phyloP scores from a whole-genome alignment of 2,888 invertebrate genomes.

The Bimastos eiseni region DNA sequence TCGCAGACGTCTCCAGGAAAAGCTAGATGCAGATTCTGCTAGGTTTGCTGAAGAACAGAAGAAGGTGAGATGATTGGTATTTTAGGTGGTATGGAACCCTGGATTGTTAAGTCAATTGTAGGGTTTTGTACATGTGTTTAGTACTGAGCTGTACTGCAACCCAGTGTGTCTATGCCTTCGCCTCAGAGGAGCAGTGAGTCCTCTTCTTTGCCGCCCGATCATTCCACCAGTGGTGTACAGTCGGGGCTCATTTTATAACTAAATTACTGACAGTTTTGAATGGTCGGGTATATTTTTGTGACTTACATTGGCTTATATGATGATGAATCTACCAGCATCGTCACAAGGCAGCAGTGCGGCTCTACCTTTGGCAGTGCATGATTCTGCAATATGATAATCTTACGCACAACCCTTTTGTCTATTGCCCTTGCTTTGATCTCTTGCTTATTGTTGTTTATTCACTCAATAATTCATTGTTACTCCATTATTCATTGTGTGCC shows the following conservation, averaged over 20 bases:
- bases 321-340: not conserved
- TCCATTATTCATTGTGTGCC: not conserved
- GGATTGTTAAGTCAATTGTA: not conserved
- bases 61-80: constrained; percentile 26
- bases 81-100: not conserved
- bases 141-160: too few species aligned
- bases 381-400: not conserved
- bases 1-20: constrained; percentile 39
- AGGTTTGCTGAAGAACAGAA: constrained; percentile 35
- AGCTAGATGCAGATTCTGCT: constrained; percentile 36
- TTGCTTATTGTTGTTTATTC: not conserved
- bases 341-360: not conserved
- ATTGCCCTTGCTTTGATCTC: not conserved
- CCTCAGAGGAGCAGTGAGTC: too few species aligned
- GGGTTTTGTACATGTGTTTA: not conserved
- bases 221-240: too few species aligned
- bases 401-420: not conserved
- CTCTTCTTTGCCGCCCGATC: too few species aligned
- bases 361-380: not conserved
- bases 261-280: not conserved
- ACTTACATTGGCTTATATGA: not conserved
- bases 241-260: too few species aligned
- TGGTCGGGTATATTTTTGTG: not conserved
- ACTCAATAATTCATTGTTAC: too few species aligned
- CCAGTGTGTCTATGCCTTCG: too few species aligned